Base-by-base conservation (phyloP, 2,888 invertebrate species). In the Agrochola lota region DNA sequence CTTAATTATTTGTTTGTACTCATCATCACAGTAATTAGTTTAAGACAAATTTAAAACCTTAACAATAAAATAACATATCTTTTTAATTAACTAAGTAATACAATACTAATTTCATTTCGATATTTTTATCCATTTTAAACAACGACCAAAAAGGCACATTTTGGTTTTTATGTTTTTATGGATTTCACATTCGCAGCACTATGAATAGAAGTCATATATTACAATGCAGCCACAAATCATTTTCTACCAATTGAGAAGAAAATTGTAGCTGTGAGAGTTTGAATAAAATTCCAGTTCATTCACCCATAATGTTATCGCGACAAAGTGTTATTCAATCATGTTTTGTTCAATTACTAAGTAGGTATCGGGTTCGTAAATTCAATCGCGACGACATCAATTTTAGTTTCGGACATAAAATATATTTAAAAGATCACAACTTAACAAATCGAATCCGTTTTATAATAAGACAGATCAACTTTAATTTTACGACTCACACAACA, bases 161-260 rank as follows among this genome's bases (percentile, higher is more conserved):
- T 20, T 67, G 12, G 63, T 76, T 74, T 75, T 77, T 66, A 82
- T 79, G 43, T n/a, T 49, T 60, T 46, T 55, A 71, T 60, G 59
- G 66, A 72, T 67, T 67, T 77, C 46, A 77, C 62, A 81, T 59
- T 70, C 55, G 40, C 12, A 49, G 49, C 64, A 62, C 74, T 81
- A 77, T 78, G 71, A 78, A 83, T 78, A 74, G 72, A 77, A 68
- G 17, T 71, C 69, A 60, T 70, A 82, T 76, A 74, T 85, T 71
- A 74, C 52, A 12, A 17, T 40, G 57, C 64, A 62, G 40, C 68
- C 74, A 79, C 71, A 81, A 79, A 77, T 85, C 74, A 85, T 78
- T 85, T 85, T 15, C 20, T 46, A 8, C 43, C 74, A 77, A 71
- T 83, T 83, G 78, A 77, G 77, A 74, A 78, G 75, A 79, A 83